Evolutionary conservation across 1,140 invertebrate species (phyloP), one percentile per base, ranked within the genome.

Genomic region (Drosophila obscura): DNA sequence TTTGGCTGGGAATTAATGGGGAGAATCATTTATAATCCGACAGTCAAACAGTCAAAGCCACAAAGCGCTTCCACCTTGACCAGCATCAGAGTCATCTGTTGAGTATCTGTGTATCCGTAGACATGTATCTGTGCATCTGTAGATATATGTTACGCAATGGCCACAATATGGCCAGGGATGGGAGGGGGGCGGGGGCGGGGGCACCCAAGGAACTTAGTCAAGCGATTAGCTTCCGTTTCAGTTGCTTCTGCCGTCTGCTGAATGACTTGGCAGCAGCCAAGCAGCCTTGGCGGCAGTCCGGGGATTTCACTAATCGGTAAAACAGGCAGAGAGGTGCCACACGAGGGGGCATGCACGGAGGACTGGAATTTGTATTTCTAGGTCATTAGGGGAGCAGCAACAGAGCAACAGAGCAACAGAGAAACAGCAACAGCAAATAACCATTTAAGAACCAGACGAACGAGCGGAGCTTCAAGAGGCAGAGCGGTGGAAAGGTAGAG

Each of bases 21-120:
- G 77, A 80, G 35, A 80, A 83, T 84, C 76, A 80, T 84, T 82
- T 80, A 81, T 85, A 84, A 84, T 85, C 81, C 73, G 64, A 80
- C 80, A 75, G 80, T 63, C 73, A 74, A 66, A 83, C 68, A 59
- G 71, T 53, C 60, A 83, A 84, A 80, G 80, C 80, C 80, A 69
- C 73, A 83, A 80, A 83, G 80, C 35, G 35, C 62, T 69, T 69
- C 71, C 55, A 61, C 52, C 52, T 74, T 74, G 49, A 39, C 57
- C 59, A 50, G 59, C 53, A 48, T n/a, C 66, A 68, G 35, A 39
- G 35, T 39, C 35, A 39, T 39, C 35, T 48, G 15, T 22, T 48
- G 45, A 11, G 45, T 48, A 13, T 39, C 11, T 39, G 11, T 28
- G 2, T 45, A 16, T 6, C 6, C 13, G 43, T 6, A 0, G 19